phyloP scores from a whole-genome alignment of 1,140 invertebrate genomes.

The Cyphomyrmex costatus region DNA sequence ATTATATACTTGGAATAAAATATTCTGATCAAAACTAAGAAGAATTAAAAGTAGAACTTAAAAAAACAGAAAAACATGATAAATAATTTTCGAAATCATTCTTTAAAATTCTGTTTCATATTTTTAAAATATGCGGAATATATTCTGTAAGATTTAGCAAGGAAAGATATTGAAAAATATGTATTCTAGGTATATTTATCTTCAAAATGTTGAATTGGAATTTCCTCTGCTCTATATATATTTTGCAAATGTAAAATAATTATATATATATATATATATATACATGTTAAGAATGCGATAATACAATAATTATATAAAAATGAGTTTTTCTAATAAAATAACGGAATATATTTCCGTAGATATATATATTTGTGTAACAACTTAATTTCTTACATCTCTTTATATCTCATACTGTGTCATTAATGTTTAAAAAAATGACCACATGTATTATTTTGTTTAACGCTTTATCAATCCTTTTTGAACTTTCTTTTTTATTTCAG shows the following conservation, averaged over 20 bases:
- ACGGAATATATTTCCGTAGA: constrained; percentile 70
- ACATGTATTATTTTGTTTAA: constrained; percentile 11
- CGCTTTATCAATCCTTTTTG: constrained; percentile 88
- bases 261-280: constrained; percentile 71
- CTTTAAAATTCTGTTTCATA: neutral
- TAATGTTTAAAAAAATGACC: constrained; percentile 8
- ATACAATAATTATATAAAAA: constrained; percentile 75
- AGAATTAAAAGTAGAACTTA: constrained; percentile 22
- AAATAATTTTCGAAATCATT: neutral
- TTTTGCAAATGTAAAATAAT: constrained; percentile 80
- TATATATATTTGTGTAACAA: constrained; percentile 59
- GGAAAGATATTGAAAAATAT: neutral
- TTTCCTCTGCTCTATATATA: constrained; percentile 75
- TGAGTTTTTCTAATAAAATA: constrained; percentile 80
- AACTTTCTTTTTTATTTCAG: constrained; percentile 91
- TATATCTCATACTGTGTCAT: neutral
- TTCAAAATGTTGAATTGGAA: constrained; percentile 59
- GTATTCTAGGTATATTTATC: constrained; percentile 50
- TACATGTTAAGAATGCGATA: constrained; percentile 71
- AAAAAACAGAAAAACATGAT: neutral
- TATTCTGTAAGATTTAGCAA: constrained; percentile 7
- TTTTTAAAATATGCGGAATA: neutral
- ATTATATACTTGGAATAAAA: constrained; percentile 30
- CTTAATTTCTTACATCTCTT: constrained; percentile 18
- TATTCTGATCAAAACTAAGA: constrained; percentile 21